Conservation (phyloP, 2,888 invertebrate genomes). For the Cactoblastis cactorum region DNA sequence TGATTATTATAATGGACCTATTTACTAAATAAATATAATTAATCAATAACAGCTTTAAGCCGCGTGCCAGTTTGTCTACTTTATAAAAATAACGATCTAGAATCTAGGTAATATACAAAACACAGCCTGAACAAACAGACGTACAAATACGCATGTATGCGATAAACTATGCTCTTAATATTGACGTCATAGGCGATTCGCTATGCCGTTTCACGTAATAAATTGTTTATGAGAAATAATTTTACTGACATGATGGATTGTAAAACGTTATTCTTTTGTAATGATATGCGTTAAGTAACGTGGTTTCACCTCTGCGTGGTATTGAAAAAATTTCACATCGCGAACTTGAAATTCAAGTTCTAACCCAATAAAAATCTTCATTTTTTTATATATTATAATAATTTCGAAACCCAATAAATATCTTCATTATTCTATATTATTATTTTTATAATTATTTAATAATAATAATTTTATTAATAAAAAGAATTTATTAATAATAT, state of each 20-base stretch:
- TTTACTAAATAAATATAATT: too few relatives aligned
- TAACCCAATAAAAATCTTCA: neutral
- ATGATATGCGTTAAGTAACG: neutral
- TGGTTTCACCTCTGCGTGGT: neutral
- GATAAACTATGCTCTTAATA: neutral
- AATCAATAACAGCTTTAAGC: too few relatives aligned
- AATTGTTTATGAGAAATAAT: conserved; percentile 7
- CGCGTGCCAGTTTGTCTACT: too few relatives aligned
- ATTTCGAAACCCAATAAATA: neutral
- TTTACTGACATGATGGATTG: neutral
- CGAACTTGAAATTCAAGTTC: neutral
- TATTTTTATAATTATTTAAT: too few relatives aligned
- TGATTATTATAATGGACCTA: too few relatives aligned
- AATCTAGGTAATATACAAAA: neutral
- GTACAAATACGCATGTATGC: neutral
- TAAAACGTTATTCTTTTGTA: conserved; percentile 1
- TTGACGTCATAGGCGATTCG: conserved; percentile 5
- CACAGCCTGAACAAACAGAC: neutral
- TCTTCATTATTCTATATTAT: too few relatives aligned
- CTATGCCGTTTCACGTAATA: conserved; percentile 3
- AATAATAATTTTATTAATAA: too few relatives aligned
- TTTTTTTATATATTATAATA: neutral
- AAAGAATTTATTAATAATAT: too few relatives aligned
- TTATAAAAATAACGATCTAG: neutral
- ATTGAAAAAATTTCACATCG: neutral